A percentile compares a stretch with the other conserved stretches of the same genome.
phyloP scores from a whole-genome alignment of 2,113 vertebrate genomes.

The Eulemur macaco region DNA sequence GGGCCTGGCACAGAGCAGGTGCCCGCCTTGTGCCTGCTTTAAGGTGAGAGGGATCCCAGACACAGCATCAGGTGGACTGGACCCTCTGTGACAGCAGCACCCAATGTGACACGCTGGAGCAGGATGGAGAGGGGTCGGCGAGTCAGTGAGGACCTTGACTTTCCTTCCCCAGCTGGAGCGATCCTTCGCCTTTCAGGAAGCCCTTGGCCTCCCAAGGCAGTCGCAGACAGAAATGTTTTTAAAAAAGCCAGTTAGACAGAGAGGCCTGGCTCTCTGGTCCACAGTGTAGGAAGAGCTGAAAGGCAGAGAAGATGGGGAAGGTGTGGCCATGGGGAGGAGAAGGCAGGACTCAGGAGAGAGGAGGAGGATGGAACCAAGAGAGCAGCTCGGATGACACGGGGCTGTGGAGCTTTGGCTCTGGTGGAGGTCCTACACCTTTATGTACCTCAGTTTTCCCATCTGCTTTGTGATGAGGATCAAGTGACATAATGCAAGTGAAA shows the following conservation, averaged over 20 bases:
- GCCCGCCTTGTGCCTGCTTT: neutral
- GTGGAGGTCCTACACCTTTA: neutral
- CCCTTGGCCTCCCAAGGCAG: no score
- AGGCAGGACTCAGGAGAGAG: neutral
- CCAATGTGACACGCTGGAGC: neutral
- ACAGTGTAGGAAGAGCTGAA: neutral
- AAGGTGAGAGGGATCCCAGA: neutral
- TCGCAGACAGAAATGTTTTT: neutral
- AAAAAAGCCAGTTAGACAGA: neutral
- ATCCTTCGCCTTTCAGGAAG: neutral
- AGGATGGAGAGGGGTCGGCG: neutral
- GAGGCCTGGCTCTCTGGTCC: rapidly evolving
- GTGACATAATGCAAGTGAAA: neutral
- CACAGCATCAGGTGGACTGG: no score
- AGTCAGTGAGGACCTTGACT: neutral
- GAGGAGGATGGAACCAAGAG: neutral
- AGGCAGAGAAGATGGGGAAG: neutral
- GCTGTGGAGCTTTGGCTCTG: neutral
- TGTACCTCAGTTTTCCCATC: neutral
- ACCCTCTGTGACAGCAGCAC: neutral
- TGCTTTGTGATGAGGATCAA: neutral
- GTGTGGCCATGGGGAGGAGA: neutral
- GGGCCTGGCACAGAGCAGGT: neutral
- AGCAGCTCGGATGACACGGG: rapidly evolving
- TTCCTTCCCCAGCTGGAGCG: neutral